These are phyloP conservation scores for Agrilus mali DNA, from an alignment of 2,888 invertebrate genomes.

Conservation along the genomic window DNA sequence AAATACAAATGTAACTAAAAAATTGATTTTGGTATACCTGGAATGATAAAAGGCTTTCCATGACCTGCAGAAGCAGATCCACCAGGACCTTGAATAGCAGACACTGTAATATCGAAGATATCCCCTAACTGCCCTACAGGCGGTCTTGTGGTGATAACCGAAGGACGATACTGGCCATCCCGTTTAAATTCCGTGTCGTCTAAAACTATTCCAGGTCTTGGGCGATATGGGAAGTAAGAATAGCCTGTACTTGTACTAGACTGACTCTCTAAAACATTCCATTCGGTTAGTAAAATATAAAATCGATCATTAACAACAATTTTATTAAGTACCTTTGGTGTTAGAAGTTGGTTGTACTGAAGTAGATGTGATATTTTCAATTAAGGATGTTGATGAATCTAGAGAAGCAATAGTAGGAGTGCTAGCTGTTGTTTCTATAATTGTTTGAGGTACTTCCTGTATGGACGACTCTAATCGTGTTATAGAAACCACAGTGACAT, in stretches of 20 bases:
- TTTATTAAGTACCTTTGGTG: too few species aligned
- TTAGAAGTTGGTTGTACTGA: too few species aligned
- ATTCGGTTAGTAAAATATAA: too few species aligned
- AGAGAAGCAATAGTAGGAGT: too few species aligned
- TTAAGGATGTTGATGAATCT: too few species aligned
- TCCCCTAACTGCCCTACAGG: slow-evolving; percentile 53
- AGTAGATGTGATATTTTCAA: too few species aligned
- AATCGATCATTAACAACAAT: too few species aligned
- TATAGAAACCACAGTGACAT: slow-evolving; percentile 19
- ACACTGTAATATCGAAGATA: slow-evolving; percentile 79
- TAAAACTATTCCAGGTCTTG: slow-evolving; percentile 73
- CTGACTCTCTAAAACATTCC: slow-evolving; percentile 1
- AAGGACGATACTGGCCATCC: slow-evolving; percentile 35
- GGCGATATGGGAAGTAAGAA: slow-evolving; percentile 51
- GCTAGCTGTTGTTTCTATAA: slow-evolving; percentile 17
- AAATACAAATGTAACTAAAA: not conserved
- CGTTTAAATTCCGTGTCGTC: slow-evolving; percentile 75
- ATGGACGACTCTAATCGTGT: slow-evolving; percentile 34
- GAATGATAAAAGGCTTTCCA: slow-evolving; percentile 40
- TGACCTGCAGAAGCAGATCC: slow-evolving; percentile 36
- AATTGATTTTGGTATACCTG: slow-evolving; percentile 27
- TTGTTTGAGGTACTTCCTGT: slow-evolving; percentile 26
- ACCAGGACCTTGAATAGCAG: slow-evolving; percentile 75
- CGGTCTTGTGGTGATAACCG: slow-evolving; percentile 30
- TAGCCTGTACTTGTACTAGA: slow-evolving; percentile 29